Evolutionary conservation across 2,797 vertebrate species (phyloP), one percentile per base, ranked within the genome.

Genomic region (Ceryle rudis): DNA sequence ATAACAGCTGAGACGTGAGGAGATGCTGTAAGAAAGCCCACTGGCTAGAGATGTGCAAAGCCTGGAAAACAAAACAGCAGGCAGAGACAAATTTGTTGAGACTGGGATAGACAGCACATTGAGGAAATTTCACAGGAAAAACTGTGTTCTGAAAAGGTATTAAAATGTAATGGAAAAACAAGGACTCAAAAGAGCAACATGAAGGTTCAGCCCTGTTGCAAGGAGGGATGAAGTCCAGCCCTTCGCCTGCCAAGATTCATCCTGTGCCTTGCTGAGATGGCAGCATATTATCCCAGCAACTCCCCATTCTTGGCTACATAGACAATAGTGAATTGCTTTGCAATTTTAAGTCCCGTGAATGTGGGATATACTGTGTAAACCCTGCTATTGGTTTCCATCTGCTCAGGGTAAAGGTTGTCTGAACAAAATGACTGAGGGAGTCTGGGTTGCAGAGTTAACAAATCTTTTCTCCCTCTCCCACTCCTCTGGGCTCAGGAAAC

Each of bases 1-100:
- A 23, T 13, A 10, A 15, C 0, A 0, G 25, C 78, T 26, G 47
- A 61, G 72, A 42, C 0, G 4, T 20, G 35, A 85, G 67, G 69
- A 90, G 49, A 39, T 0, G 1, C 77, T 49, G 37, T 42, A 49
- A 85, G 60, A 77, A 90, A 64, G 39, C 55, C 35, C 0, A 1
- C 6, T 54, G 54, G 66, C 66, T 81, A 31, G 42, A 83, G 52
- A 52, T 1, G 5, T 31, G 58, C 23, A 49, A 86, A 77, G 60
- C 5, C 0, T 25, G 14, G 41, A 37, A 69, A 66, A 54, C 6
- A 51, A 55, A 81, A 58, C 46, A 91, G 65, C 46, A 69, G 61
- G 58, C 35, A 70, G 28, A 70, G 55, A 25, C 39, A 79, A 44
- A 28, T 47, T 41, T 5, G 3, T 52, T 83, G 89, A 81, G 65